Evolutionary conservation across 1,140 invertebrate species (phyloP).

Genomic region (Sitodiplosis mosellana): DNA sequence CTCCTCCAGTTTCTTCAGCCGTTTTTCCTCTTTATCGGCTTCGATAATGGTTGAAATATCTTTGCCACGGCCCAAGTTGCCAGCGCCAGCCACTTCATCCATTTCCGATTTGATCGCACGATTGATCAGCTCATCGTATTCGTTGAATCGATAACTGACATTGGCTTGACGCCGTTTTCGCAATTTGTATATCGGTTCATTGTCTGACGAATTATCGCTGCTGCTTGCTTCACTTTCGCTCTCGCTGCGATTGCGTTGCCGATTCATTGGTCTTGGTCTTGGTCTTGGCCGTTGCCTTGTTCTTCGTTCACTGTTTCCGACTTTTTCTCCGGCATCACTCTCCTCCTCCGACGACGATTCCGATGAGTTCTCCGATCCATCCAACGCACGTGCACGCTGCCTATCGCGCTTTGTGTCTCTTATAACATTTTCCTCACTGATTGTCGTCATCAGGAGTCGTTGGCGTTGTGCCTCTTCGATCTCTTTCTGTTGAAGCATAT

Average conservation of each 20-base stretch:
- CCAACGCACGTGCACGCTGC: slow-evolving; percentile 4
- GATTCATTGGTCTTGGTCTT: not conserved
- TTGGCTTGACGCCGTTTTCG: slow-evolving; percentile 51
- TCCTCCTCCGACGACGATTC: slow-evolving; percentile 4
- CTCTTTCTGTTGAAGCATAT: slow-evolving; percentile 42
- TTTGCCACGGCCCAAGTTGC: slow-evolving; percentile 67
- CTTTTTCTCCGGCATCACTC: slow-evolving; percentile 8
- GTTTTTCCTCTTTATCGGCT: slow-evolving; percentile 51
- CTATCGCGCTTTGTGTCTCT: slow-evolving; percentile 6
- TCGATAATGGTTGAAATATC: slow-evolving; percentile 78
- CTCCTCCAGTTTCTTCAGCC: slow-evolving; percentile 12
- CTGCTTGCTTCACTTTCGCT: slow-evolving; percentile 18
- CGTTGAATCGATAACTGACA: slow-evolving; percentile 72
- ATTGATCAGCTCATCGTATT: slow-evolving; percentile 87
- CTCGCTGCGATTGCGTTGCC: slow-evolving; percentile 9
- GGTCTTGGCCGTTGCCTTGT: not conserved
- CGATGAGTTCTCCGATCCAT: slow-evolving; percentile 10
- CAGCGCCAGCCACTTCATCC: slow-evolving; percentile 49
- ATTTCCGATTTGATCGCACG: slow-evolving; percentile 73
- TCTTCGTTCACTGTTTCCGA: slow-evolving; percentile 6
- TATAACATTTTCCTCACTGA: slow-evolving; percentile 3
- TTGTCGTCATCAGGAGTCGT: slow-evolving; percentile 49
- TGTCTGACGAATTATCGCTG: slow-evolving; percentile 33
- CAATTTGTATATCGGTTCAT: slow-evolving; percentile 65
- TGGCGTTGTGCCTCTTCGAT: slow-evolving; percentile 47